Conservation (phyloP, 1,140 invertebrate genomes). For the Mizuhopecten yessoensis region DNA sequence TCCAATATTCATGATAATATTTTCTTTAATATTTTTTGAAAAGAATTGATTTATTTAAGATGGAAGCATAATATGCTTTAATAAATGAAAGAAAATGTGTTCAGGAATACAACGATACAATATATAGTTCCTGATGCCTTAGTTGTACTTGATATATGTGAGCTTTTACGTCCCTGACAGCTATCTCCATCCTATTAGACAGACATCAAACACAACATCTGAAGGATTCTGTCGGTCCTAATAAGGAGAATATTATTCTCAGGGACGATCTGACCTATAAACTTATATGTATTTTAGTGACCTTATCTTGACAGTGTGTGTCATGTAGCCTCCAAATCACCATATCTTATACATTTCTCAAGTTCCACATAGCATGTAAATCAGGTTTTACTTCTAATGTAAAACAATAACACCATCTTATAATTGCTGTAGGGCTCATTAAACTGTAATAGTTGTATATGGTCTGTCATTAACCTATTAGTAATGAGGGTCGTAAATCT, state of each 20-base stretch:
- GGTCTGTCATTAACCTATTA: not conserved
- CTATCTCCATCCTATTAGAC: not conserved
- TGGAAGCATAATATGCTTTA: not conserved
- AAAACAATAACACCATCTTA: not conserved
- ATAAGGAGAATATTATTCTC: not conserved
- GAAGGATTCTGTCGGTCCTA: not conserved
- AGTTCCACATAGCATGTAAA: not conserved
- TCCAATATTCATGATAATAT: no score
- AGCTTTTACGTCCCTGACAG: not conserved
- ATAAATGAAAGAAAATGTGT: no score
- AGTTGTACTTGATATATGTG: no score
- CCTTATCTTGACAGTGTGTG: slow-evolving; percentile 17
- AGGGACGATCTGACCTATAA: not conserved
- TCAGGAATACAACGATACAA: no score
- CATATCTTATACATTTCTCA: not conserved
- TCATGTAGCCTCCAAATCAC: not conserved
- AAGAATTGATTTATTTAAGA: not conserved
- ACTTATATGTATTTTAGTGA: not conserved
- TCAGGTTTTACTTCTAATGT: not conserved
- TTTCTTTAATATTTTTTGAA: not conserved
- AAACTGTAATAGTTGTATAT: not conserved
- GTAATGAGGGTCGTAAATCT: slow-evolving; percentile 15
- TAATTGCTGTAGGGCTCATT: not conserved
- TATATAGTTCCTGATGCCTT: no score
- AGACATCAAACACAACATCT: not conserved